Evolutionary conservation across 1,140 invertebrate genomes (phyloP).

Genomic region (Druon quercuslanigerum): DNA sequence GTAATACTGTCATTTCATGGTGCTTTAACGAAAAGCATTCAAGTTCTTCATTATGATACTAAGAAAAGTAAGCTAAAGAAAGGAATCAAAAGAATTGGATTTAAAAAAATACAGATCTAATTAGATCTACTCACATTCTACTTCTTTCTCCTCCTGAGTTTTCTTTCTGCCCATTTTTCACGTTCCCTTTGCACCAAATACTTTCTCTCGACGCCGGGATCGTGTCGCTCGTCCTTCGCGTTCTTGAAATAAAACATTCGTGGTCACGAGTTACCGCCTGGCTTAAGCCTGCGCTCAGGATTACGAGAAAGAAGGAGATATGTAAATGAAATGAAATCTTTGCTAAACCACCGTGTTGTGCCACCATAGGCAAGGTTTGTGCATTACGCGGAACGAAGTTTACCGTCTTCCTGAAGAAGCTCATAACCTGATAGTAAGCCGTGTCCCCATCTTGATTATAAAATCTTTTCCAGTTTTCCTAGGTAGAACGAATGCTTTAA

Average conservation of each 20-base stretch:
- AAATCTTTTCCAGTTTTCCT: conserved; percentile 7
- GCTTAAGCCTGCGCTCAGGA: not conserved
- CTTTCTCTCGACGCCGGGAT: too few relatives aligned
- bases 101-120: too few relatives aligned
- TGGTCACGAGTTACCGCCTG: not conserved
- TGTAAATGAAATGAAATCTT: conserved; percentile 64
- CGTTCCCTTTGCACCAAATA: too few relatives aligned
- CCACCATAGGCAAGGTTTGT: conserved; percentile 12
- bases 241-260: not conserved
- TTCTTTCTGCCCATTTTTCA: too few relatives aligned
- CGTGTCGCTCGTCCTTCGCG: too few relatives aligned
- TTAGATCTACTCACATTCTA: too few relatives aligned
- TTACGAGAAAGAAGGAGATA: conserved; percentile 52
- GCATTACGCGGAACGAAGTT: conserved; percentile 21
- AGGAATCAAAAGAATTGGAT: too few relatives aligned
- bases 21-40: too few relatives aligned
- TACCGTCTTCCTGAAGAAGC: not conserved
- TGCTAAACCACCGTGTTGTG: conserved; percentile 47
- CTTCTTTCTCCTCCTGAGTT: too few relatives aligned
- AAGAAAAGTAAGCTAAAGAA: too few relatives aligned
- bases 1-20: too few relatives aligned
- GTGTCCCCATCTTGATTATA: not conserved
- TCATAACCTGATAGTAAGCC: not conserved
- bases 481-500: not conserved
- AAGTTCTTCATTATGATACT: too few relatives aligned